Base-by-base conservation (phyloP, 2,113 vertebrate species). In the Artemisiospiza belli region DNA sequence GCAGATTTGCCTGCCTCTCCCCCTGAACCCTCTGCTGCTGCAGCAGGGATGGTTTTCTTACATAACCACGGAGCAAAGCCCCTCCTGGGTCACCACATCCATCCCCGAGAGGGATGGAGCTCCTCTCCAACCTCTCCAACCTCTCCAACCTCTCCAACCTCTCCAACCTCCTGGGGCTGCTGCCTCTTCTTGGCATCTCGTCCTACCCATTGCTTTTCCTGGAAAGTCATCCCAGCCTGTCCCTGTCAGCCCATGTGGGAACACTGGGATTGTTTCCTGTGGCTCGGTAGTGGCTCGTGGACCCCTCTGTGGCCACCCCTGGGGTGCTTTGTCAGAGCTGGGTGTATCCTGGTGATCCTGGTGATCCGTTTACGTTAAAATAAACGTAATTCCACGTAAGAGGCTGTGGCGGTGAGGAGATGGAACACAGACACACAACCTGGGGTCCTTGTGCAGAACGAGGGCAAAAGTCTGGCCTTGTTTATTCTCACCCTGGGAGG, bases 381-480 rank as follows among this genome's bases (percentile, higher is more conserved):
- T 77, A 84, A 94, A 91, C 75, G 58, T 15, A 6, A 78, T 80
- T 85, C 77, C 43, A n/a, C n/a, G 5, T 28, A 57, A 85, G 64
- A 61, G 61, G n/a, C 39, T 39, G 72, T 57, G 44, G 49, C 51
- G 72, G 22, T 6, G 70, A 89, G 84, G 35, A 82, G 74, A 58
- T 22, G 46, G 59, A 73, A 27, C 4, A 2, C 46, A 49, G 84
- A 54, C 35, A 12, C 63, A 25, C 10, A 47, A 47, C 33, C 63
- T 35, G 23, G 75, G 83, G 67, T 57, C 59, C 35, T 46, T n/a
- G 28, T 63, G 52, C 18, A 20, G 73, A 93, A 93, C 12, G 35
- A 92, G 90, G 94, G 79, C 94, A 94, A 54, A 94, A 93, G 93
- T 75, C 90, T 92, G 85, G 63, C 73, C 85, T 93, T 94, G 93